phyloP scores from a whole-genome alignment of 1,140 invertebrate genomes.

The Solenopsis fugax region DNA sequence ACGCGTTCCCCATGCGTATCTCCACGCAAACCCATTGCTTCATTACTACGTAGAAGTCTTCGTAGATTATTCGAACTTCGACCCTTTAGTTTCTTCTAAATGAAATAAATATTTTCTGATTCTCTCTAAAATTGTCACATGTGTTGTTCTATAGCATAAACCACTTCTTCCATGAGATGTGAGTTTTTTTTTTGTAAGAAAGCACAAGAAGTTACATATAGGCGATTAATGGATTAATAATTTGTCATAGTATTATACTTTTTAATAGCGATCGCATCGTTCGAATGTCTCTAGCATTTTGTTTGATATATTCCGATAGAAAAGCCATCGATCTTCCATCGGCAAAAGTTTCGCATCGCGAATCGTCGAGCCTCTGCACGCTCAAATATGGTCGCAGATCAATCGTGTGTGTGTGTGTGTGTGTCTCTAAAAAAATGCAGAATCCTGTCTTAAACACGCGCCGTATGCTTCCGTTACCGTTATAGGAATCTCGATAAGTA shows the following conservation, averaged over 20 bases:
- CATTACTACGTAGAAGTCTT: not conserved
- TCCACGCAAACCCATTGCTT: not conserved
- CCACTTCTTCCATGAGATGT: not conserved
- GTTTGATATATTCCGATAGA: constrained; percentile 2
- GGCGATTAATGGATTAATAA: not conserved
- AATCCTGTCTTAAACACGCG: constrained; percentile 53
- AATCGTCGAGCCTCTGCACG: constrained; percentile 46
- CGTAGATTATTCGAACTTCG: not conserved
- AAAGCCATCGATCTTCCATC: constrained; percentile 37
- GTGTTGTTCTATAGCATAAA: not conserved
- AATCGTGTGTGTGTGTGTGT: constrained; percentile 18
- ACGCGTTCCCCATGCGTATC: not conserved
- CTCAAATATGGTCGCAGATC: constrained; percentile 52
- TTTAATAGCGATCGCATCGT: not conserved
- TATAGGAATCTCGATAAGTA: constrained; percentile 58
- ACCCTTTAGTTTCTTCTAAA: not conserved
- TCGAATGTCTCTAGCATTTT: constrained; percentile 37
- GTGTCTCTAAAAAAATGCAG: constrained; percentile 63
- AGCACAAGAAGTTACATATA: not conserved
- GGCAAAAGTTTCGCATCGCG: not conserved
- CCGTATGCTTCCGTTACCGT: not conserved
- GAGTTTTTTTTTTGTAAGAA: not conserved
- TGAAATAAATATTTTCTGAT: not conserved
- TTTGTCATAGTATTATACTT: constrained; percentile 43
- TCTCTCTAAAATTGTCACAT: not conserved